phyloP scores from a whole-genome alignment of 2,113 vertebrate species.

The Malurus elegans region DNA sequence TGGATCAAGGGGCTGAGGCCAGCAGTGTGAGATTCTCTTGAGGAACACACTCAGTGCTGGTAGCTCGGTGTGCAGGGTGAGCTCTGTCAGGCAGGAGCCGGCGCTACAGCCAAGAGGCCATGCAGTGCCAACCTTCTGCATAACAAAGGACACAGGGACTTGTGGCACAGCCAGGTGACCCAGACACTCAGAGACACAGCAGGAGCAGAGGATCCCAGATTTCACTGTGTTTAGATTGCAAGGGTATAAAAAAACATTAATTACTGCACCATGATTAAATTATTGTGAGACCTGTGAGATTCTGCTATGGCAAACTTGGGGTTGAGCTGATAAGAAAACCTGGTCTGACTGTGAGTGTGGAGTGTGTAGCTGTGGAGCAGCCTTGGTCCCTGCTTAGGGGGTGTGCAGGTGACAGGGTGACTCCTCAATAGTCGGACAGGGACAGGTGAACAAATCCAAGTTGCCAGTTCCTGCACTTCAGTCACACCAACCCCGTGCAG shows the following conservation, averaged over 20 bases:
- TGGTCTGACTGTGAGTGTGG: neutral
- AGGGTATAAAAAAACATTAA: neutral
- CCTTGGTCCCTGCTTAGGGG: neutral
- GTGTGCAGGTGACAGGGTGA: neutral
- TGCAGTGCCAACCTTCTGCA: neutral
- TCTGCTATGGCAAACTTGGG: neutral
- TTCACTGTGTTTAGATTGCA: neutral
- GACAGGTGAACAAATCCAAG: neutral
- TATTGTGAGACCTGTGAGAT: neutral
- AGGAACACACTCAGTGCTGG: neutral
- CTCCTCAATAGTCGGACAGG: neutral
- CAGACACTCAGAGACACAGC: neutral
- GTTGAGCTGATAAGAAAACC: neutral
- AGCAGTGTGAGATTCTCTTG: neutral
- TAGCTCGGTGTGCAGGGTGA: neutral
- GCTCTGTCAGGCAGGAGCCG: neutral
- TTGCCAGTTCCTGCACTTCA: neutral
- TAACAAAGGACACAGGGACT: accelerated
- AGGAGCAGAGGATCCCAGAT: neutral
- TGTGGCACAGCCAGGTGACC: neutral
- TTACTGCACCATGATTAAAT: neutral
- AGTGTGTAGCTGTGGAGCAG: neutral
- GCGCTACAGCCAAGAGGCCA: neutral
- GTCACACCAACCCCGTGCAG: neutral
- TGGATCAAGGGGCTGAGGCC: neutral